Conservation (phyloP, 2,888 invertebrate genomes). For the Eupithecia tripunctaria region DNA sequence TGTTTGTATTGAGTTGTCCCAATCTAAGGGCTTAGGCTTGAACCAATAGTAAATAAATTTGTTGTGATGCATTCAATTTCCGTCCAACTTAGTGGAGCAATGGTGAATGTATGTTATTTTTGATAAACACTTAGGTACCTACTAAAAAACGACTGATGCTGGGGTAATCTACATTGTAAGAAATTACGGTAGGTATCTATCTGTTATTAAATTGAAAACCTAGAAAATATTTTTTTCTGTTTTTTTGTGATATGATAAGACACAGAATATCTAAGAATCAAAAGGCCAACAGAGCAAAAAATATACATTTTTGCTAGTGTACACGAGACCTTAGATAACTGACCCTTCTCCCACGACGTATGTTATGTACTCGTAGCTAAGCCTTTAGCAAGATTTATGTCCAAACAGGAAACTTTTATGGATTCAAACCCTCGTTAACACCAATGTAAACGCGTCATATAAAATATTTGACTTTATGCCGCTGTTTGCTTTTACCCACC, state of each 20-base stretch:
- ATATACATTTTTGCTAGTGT: slow-evolving; percentile 6
- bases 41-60: background rate
- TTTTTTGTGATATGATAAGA: background rate
- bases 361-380: too few species aligned
- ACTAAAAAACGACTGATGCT: background rate
- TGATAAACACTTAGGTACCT: background rate
- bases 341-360: slow-evolving; percentile 5
- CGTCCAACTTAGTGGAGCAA: background rate
- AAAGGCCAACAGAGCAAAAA: background rate
- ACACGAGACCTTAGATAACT: background rate
- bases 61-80: background rate
- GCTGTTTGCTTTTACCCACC: slow-evolving; percentile 66
- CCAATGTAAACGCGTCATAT: slow-evolving; percentile 74
- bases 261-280: background rate
- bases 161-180: too few species aligned
- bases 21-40: slow-evolving; percentile 12
- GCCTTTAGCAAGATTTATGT: slow-evolving; percentile 71
- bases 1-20: slow-evolving; percentile 69
- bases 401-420: slow-evolving; percentile 75
- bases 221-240: background rate
- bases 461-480: slow-evolving; percentile 66
- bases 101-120: background rate
- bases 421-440: slow-evolving; percentile 78
- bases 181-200: too few species aligned
- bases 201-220: too few species aligned